Base-by-base conservation (phyloP, 2,888 invertebrate genomes). In the Agrotis segetum region DNA sequence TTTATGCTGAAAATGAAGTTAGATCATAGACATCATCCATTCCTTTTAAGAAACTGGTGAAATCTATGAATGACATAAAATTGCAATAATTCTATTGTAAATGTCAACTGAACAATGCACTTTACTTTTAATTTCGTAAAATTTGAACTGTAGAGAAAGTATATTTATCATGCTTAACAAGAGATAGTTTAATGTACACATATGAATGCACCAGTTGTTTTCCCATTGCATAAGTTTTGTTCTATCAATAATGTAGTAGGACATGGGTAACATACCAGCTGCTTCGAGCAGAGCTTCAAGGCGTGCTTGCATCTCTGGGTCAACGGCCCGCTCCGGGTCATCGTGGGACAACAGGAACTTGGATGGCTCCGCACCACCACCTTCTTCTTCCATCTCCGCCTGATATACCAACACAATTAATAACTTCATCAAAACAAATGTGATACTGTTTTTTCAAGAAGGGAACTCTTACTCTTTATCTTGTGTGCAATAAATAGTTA, bases 231-330 rank as follows among this genome's bases (percentile, higher is more conserved):
- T 21, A 62, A 3, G 7, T 61, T 72, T 67, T 61, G 40, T 49
- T 62, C 56, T 40, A 2, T 11, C 19, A 14, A 53, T 19, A 40
- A 60, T 55, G 21, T 24, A 44, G 19, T 50, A 60, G 29, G 46
- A 21, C 9, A 56, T 53, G 14, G 29, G 24, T 53, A 64, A 92
- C 93, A 91, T 75, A 96, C 96, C 98, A 91, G 99, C 99, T 90
- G 99, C 99, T 96, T 99, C 99, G 82, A 99, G 97, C 84, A 99
- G 97, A 82, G 99, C 99, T 96, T 99, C 99, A 76, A 99, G 97
- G 87, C 99, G 97, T 65, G 98, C 98, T 94, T 99, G 98, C 88
- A 99, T 98, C 93, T 98, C 98, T 59, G 98, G 98, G 92, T 98
- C 98, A 79, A 98, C 98, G 61, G 97, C 96, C 88, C 97, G 95